These are phyloP conservation scores for Aeoliscus strigatus DNA, from an alignment of 2,797 vertebrate species.

Conservation along the genomic window DNA sequence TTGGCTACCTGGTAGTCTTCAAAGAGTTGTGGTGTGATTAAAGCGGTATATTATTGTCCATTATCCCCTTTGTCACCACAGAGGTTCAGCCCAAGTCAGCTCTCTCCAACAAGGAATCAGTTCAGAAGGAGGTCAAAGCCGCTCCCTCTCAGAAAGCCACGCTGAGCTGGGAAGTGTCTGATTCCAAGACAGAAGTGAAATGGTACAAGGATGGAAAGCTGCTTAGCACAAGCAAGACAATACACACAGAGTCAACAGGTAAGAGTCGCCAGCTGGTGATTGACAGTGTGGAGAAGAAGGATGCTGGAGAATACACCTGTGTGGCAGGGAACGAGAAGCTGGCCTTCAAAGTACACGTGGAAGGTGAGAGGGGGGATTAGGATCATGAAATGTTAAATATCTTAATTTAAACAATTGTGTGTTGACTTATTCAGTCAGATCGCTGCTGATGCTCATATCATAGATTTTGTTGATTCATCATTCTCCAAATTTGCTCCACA, in stretches of 20 bases:
- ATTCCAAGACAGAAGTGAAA: slow-evolving; percentile 74
- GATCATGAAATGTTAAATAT: neutral
- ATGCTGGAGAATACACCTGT: slow-evolving; percentile 78
- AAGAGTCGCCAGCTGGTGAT: slow-evolving; percentile 69
- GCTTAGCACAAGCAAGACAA: slow-evolving; percentile 60
- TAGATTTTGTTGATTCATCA: no score
- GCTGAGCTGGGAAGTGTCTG: slow-evolving; percentile 74
- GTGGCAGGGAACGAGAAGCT: slow-evolving; percentile 74
- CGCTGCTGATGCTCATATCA: no score
- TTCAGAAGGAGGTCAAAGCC: slow-evolving; percentile 70
- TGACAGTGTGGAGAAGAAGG: slow-evolving; percentile 70
- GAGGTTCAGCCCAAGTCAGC: slow-evolving; percentile 46
- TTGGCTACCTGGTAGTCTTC: no score
- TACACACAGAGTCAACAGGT: slow-evolving; percentile 65
- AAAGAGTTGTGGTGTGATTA: no score
- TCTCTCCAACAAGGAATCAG: slow-evolving; percentile 69
- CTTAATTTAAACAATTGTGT: no score
- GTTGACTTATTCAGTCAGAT: no score
- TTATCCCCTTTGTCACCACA: no score
- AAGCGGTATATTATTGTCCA: no score
- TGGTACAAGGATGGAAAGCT: slow-evolving; percentile 79
- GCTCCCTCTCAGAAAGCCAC: slow-evolving; percentile 58
- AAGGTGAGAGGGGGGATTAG: slow-evolving; percentile 48
- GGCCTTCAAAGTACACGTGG: slow-evolving; percentile 61
- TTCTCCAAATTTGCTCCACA: slow-evolving; percentile 12